Evolutionary conservation across 2,888 invertebrate species (phyloP).

Genomic region (Drosophila nigricruria): DNA sequence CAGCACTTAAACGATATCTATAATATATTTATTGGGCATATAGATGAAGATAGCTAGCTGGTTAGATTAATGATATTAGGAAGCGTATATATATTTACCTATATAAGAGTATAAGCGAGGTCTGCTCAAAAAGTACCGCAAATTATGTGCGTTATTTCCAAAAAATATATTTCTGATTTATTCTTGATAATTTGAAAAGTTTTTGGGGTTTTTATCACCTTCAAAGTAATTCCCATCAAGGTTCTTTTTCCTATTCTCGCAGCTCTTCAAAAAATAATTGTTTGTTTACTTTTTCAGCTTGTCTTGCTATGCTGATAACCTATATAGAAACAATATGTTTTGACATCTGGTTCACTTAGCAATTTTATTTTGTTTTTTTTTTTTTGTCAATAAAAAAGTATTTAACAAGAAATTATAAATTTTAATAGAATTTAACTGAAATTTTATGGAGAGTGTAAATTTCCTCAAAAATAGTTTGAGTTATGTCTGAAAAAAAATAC

Average conservation of each 20-base stretch:
- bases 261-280: neutral
- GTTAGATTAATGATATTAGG: neutral
- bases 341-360: neutral
- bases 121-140: neutral
- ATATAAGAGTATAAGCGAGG: too few relatives aligned
- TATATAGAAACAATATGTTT: neutral
- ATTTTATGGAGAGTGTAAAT: too few relatives aligned
- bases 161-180: neutral
- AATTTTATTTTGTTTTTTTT: too few relatives aligned
- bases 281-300: neutral
- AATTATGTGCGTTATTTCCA: neutral
- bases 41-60: neutral
- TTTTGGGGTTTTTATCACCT: neutral
- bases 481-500: too few relatives aligned
- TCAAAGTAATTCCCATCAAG: too few relatives aligned
- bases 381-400: too few relatives aligned
- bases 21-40: neutral
- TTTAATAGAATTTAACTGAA: too few relatives aligned
- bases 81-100: neutral
- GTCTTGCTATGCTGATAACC: neutral
- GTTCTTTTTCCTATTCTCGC: neutral
- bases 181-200: too few relatives aligned
- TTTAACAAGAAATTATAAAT: too few relatives aligned
- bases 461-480: too few relatives aligned
- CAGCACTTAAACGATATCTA: neutral